A percentile compares a stretch with the other conserved stretches of the same genome.
phyloP scores from a whole-genome alignment of 2,888 invertebrate genomes.

The Acrocera orbiculus region DNA sequence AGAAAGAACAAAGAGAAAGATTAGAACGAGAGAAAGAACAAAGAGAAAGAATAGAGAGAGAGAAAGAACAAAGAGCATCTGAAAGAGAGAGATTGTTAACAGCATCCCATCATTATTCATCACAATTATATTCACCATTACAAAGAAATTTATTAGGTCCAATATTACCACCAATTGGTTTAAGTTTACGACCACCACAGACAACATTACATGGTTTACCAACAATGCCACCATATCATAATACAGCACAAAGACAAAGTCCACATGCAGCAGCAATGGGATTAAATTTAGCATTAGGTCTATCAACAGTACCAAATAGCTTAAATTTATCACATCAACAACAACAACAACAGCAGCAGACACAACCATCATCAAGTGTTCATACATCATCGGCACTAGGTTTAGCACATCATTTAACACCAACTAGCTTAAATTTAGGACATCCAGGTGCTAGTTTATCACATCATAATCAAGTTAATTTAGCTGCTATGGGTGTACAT shows the following conservation, averaged over 20 bases:
- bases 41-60: constrained; percentile 30
- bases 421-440: constrained; percentile 20
- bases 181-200: constrained; percentile 25
- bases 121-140: constrained; percentile 24
- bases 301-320: constrained; percentile 19
- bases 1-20: constrained; percentile 17
- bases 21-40: constrained; percentile 22
- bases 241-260: constrained; percentile 27
- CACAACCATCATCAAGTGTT: constrained; percentile 16
- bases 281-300: constrained; percentile 23
- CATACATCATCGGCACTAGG: constrained; percentile 14
- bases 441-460: constrained; percentile 21
- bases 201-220: constrained; percentile 24
- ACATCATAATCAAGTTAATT: constrained; percentile 26
- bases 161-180: constrained; percentile 26
- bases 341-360: no score
- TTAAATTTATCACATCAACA: constrained; percentile 21
- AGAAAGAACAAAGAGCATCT: constrained; percentile 31
- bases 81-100: constrained; percentile 28
- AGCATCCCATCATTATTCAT: constrained; percentile 28
- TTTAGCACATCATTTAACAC: constrained; percentile 25
- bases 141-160: constrained; percentile 26
- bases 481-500: constrained; percentile 17
- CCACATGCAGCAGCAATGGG: constrained; percentile 23
- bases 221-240: constrained; percentile 28